A percentile compares a stretch with the other conserved stretches of the same genome.
phyloP scores from a whole-genome alignment of 2,113 vertebrate genomes.

The Pedetes capensis region DNA sequence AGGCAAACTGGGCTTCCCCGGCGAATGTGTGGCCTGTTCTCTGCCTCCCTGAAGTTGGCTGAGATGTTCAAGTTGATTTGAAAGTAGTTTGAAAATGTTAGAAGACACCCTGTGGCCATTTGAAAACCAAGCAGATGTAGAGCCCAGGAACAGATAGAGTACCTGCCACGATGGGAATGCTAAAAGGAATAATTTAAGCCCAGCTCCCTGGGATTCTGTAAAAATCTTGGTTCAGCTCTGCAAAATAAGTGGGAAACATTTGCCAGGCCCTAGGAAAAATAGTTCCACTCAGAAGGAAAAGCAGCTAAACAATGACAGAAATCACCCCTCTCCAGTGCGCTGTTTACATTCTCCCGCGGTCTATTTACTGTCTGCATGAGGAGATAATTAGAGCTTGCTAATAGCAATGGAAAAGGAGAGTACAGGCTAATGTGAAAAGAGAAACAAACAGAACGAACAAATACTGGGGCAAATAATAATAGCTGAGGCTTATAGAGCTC shows the following conservation, averaged over 20 bases:
- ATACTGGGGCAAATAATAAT: not conserved
- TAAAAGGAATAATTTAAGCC: not conserved
- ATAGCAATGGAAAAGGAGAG: conserved; percentile 12
- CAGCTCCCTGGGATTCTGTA: not conserved
- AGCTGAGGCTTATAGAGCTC: not conserved
- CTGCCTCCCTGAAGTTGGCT: not conserved
- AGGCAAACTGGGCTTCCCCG: not conserved
- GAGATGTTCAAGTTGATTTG: not conserved
- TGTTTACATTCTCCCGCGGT: conserved; percentile 68
- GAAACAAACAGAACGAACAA: conserved; percentile 50
- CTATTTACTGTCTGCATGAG: conserved; percentile 62
- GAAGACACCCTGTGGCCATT: not conserved
- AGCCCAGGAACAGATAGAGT: not conserved
- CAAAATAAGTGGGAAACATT: not conserved
- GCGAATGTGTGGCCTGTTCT: not conserved
- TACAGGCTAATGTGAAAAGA: conserved; percentile 24
- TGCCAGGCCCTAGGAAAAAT: conserved; percentile 15
- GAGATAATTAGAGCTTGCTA: conserved; percentile 68
- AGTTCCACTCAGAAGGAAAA: conserved; percentile 62
- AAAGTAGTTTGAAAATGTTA: not conserved
- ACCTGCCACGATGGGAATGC: not conserved
- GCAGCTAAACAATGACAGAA: conserved; percentile 61
- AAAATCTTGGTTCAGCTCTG: conserved; percentile 9
- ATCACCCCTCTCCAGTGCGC: conserved; percentile 19
- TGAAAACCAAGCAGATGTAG: not conserved